Base-by-base conservation (phyloP, 35 echinoderm and acorn worm species). In the Acanthaster planci region DNA sequence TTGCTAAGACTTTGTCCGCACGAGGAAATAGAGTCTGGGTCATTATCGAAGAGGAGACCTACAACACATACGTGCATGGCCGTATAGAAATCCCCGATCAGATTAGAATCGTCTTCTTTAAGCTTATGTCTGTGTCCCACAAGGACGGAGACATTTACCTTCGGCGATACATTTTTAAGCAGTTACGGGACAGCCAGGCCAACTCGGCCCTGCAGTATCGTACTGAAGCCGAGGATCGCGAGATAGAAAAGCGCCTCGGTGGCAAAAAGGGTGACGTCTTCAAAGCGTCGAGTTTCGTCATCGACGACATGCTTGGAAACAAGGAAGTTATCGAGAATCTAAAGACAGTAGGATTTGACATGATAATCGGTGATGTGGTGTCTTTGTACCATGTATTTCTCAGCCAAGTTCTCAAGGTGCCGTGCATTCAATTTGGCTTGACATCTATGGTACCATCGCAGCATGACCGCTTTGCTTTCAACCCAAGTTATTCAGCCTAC, bases 351-450 rank as follows among this genome's bases (percentile, higher is more conserved):
- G 64, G 64, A 23, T 72, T 72, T 8, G 64, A 72, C 23, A 72
- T 72, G 64, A 72, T 72, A 14, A 34, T 72, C 34, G 64, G 64
- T 31, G 64, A 72, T 72, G 34, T 34, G 64, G 64, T 72, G 15
- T 12, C 64, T 72, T 34, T 72, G 14, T 72, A 72, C 30, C 64
- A 72, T 27, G 64, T 72, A 6, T 31, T 34, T 16, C 64, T 72
- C 23, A 72, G 64, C 30, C 64, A 72, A 26, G 26, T 72, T 31
- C 64, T 72, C 23, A 72, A 72, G 34, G 64, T 72, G 10, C 64
- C 64, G 26, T 72, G 2, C 30, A 72, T 72, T 16, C 2, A 72
- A 0, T 72, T 72, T 34, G 64, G 64, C 2, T 9, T 72, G 14
- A 26, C 34, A 26, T 34, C 64, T 7, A 72, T 72, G 64, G 64